phyloP scores from a whole-genome alignment of 2,113 vertebrate genomes.

The Todiramphus saurophagus region DNA sequence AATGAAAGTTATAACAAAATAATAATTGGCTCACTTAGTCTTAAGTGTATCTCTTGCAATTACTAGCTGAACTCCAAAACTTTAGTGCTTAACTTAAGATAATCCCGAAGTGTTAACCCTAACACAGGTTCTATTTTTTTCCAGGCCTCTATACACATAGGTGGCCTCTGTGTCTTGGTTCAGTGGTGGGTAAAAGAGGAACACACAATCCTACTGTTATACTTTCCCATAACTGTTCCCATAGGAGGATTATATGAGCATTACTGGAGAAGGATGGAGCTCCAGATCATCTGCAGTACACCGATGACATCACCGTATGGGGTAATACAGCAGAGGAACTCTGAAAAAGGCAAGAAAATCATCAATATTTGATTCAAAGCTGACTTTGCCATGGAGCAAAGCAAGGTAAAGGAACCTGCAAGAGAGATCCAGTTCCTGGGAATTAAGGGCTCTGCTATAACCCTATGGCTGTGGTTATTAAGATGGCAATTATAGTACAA shows the following conservation, averaged over 20 bases:
- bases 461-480: no score
- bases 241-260: background rate
- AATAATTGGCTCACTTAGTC: background rate
- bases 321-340: no score
- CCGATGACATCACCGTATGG: no score
- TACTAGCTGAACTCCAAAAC: background rate
- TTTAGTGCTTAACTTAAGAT: background rate
- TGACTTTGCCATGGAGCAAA: no score
- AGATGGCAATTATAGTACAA: no score
- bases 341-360: no score
- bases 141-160: accelerated
- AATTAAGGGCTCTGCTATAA: no score
- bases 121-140: background rate
- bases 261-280: background rate
- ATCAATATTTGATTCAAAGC: no score
- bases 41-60: background rate
- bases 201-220: background rate
- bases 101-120: background rate
- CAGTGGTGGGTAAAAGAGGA: background rate
- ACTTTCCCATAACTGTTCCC: background rate
- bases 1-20: background rate
- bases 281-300: background rate
- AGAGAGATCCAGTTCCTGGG: no score
- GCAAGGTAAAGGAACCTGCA: no score
- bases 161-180: background rate